A percentile compares a stretch with the other conserved stretches of the same genome.
Evolutionary conservation across 2,888 invertebrate species (phyloP).

Genomic region (Aplocera efformata): DNA sequence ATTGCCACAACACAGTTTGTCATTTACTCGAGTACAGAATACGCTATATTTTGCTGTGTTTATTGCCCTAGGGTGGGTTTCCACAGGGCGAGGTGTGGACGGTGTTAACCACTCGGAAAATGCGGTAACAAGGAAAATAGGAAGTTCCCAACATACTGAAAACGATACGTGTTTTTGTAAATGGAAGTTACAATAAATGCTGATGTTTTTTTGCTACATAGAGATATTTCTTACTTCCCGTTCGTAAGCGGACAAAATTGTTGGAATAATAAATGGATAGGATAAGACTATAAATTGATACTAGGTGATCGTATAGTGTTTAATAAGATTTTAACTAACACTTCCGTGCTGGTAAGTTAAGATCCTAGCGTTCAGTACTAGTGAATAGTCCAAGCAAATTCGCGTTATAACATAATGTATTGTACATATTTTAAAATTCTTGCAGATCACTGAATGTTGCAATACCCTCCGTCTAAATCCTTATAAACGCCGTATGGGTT

Average conservation of each 20-base stretch:
- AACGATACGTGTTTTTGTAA: constrained; percentile 4
- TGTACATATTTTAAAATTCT: no score
- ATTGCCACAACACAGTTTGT: constrained; percentile 41
- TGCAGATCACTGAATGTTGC: no score
- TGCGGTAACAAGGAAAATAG: constrained; percentile 13
- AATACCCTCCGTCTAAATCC: not conserved
- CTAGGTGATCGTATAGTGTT: no score
- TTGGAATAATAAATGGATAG: no score
- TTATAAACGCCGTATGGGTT: constrained; percentile 1
- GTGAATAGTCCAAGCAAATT: no score
- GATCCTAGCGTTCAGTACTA: no score
- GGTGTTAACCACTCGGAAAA: constrained; percentile 21
- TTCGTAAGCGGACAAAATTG: no score
- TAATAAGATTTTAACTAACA: no score
- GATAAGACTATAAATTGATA: no score
- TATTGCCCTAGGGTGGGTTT: constrained; percentile 26
- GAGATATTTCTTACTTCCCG: no score
- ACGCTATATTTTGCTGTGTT: constrained; percentile 26
- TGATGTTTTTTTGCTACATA: not conserved
- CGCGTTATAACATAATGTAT: no score
- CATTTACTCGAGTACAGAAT: constrained; percentile 32
- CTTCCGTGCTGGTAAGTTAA: no score
- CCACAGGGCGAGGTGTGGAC: constrained; percentile 19
- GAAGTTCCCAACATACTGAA: constrained; percentile 15
- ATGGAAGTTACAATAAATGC: not conserved